Evolutionary conservation across 1,140 invertebrate genomes (phyloP).

Genomic region (Chymomyza costata): DNA sequence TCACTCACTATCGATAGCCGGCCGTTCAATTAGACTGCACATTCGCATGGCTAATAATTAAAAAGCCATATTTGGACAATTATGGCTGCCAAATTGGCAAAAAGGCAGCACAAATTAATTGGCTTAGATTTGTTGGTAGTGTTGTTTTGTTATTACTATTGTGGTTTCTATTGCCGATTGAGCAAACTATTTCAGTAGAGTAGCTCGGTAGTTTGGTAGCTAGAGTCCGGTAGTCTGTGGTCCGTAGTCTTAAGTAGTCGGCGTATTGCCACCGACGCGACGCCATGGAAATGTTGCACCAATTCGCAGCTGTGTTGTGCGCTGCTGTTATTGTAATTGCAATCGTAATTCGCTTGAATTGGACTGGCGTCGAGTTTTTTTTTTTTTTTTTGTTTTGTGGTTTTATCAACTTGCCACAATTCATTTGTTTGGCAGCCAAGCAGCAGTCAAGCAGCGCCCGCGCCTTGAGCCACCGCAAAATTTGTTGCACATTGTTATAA

Average conservation of each 20-base stretch:
- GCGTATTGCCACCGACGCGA: conserved; percentile 25
- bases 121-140: conserved; percentile 32
- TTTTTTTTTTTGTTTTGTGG: conserved; percentile 9
- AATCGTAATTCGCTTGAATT: conserved; percentile 14
- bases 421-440: background rate
- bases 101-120: conserved; percentile 63
- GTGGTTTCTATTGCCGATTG: background rate
- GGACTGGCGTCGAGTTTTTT: conserved; percentile 25
- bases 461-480: background rate
- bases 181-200: too few species aligned
- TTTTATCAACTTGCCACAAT: conserved; percentile 10
- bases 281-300: conserved; percentile 25
- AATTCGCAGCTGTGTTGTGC: conserved; percentile 12
- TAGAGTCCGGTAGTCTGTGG: conserved; percentile 19
- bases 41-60: conserved; percentile 52
- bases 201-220: too few species aligned
- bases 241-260: conserved; percentile 2
- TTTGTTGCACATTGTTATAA: conserved; percentile 2
- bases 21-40: conserved; percentile 48
- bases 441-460: background rate
- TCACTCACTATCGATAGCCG: conserved; percentile 19
- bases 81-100: conserved; percentile 47
- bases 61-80: conserved; percentile 63
- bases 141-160: background rate
- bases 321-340: conserved; percentile 18